Evolutionary conservation across 2,113 vertebrate genomes (phyloP), one percentile per base, ranked within the genome.

Genomic region (Hoplias malabaricus): DNA sequence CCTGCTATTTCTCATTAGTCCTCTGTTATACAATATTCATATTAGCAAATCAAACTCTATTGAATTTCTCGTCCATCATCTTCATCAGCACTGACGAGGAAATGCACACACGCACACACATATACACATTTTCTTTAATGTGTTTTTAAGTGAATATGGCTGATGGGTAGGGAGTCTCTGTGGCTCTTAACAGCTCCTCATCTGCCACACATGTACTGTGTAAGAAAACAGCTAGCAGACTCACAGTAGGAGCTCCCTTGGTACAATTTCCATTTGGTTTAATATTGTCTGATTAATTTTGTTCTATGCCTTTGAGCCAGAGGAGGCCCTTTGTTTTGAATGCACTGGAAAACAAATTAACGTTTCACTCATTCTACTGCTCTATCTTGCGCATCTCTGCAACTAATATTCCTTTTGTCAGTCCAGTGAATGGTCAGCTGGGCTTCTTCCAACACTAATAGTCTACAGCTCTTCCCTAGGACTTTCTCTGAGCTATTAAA

Each of bases 1-100:
- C 54, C 56, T 73, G 67, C 40, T 70, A 69, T 69, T 11, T 56
- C 48, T 75, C 74, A 68, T 76, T 71, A 66, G 14, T 23, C 31
- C 46, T 13, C 16, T n/a, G 42, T 40, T 61, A 70, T 71, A 42
- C 59, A 75, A 80, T 62, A 80, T 69, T 75, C 66, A 75, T 69
- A 63, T 40, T 38, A 13, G 56, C 61, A 63, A 71, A 63, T 71
- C 67, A 14, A 70, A 70, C 34, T 62, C 21, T 9, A 78, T 54
- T 21, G 14, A n/a, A 19, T 62, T 78, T 69, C 54, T 36, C 25
- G 62, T 62, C 67, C 76, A 71, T 70, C 67, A 63, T 34, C 57
- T 62, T 78, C 56, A 65, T 63, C 48, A 40, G 33, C 34, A 27
- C 14, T 56, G 57, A 57, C 33, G 3, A 71, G 16, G 40, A 67